Percentiles rank a stretch among this genome's conserved stretches.
Evolutionary conservation across 2,888 invertebrate genomes (phyloP).

Genomic region (Standfussiana lucernea): DNA sequence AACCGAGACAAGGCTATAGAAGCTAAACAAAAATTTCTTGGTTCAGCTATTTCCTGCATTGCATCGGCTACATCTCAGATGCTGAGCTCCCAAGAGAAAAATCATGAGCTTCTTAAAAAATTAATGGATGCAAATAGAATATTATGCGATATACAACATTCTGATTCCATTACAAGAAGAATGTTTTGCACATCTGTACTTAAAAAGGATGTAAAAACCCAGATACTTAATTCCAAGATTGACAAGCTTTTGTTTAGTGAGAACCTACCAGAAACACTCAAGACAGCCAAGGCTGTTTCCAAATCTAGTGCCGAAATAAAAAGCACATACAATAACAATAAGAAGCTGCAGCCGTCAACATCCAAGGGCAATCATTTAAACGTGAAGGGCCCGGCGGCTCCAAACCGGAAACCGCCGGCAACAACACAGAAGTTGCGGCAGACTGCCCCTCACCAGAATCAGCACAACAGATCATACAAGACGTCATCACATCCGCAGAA

Average conservation of each 20-base stretch:
- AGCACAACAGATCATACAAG: neutral
- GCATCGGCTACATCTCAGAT: neutral
- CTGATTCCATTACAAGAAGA: neutral
- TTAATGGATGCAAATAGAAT: neutral
- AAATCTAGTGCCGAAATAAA: neutral
- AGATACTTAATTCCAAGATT: neutral
- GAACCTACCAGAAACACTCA: neutral
- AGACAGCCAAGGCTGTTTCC: neutral
- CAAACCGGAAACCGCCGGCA: neutral
- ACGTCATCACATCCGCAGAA: neutral
- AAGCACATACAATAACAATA: neutral
- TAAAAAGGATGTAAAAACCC: neutral
- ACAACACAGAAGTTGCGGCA: neutral
- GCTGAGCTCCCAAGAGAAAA: neutral
- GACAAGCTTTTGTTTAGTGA: neutral
- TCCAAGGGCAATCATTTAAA: neutral
- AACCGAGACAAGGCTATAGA: neutral
- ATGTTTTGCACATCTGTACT: neutral
- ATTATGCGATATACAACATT: neutral
- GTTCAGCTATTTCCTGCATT: neutral
- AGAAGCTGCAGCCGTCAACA: neutral
- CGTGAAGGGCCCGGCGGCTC: neutral
- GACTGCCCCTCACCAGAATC: conserved; percentile 1
- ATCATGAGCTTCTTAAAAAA: neutral
- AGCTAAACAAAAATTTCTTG: neutral